Evolutionary conservation across 2,797 vertebrate genomes (phyloP).

Genomic region (Tarsius wallacei): DNA sequence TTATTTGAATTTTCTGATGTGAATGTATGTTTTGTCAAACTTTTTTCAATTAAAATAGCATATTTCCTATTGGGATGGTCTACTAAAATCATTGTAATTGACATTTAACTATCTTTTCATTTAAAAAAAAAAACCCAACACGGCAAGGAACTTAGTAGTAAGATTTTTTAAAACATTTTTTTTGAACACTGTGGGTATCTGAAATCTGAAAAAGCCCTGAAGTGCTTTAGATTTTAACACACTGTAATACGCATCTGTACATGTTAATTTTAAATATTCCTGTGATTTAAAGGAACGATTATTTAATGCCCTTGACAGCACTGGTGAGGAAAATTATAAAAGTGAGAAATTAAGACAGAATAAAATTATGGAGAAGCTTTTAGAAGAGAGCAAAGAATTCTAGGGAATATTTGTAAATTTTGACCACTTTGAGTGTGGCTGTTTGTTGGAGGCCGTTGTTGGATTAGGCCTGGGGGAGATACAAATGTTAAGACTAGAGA

Average conservation of each 20-base stretch:
- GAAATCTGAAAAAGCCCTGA: constrained; percentile 85
- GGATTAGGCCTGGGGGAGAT: background rate
- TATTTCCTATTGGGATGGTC: constrained; percentile 40
- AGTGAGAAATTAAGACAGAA: constrained; percentile 44
- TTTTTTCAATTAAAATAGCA: constrained; percentile 52
- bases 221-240: constrained; percentile 75
- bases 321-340: background rate
- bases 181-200: constrained; percentile 78
- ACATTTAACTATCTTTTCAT: constrained; percentile 45
- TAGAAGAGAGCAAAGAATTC: constrained; percentile 64
- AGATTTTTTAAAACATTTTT: constrained; percentile 81
- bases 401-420: constrained; percentile 64
- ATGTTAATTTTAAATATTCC: constrained; percentile 80
- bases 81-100: constrained; percentile 59
- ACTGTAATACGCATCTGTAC: constrained; percentile 70
- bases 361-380: constrained; percentile 43
- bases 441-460: constrained; percentile 39
- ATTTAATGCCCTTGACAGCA: constrained; percentile 7
- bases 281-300: constrained; percentile 66
- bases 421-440: constrained; percentile 13
- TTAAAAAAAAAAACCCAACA: constrained; percentile 20
- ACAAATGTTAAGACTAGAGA: constrained; percentile 19
- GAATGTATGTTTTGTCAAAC: constrained; percentile 47
- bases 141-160: constrained; percentile 77
- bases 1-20: constrained; percentile 32